Evolutionary conservation across 2,797 vertebrate species (phyloP), one percentile per base, ranked within the genome.

Genomic region (Numenius phaeopus): DNA sequence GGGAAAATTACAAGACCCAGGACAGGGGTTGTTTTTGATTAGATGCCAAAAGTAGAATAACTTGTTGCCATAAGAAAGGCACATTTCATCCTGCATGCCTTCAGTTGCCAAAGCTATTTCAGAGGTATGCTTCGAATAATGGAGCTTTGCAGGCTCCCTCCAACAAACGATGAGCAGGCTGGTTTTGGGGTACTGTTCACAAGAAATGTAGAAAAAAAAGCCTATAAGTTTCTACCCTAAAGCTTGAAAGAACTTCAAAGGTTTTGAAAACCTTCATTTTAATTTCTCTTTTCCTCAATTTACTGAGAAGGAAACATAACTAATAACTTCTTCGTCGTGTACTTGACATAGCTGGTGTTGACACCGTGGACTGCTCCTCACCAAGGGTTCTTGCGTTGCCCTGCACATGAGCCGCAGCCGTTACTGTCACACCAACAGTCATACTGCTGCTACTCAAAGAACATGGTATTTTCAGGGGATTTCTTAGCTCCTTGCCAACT

Each of bases 171-270:
- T 15, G 11, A 9, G 6, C 8, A 39, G 10, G 26, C 24, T 77
- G 40, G 0, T 55, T 83, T 77, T 47, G 30, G 7, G 6, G 2
- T 37, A 5, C 16, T 3, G 27, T 61, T 70, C 13, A 50, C 2
- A 59, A 70, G 22, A 70, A 78, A 67, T 21, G 7, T 4, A 29
- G 11, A 15, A 32, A 57, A 46, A 34, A 20, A 3, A 18, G 15
- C 2, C 11, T 37, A 2, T 3, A 0, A 55, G 5, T 29, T 26
- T 78, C 32, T 84, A 8, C 8, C 9, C 6, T 64, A 62, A 58
- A 47, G 26, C 4, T 47, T 37, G 26, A 37, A 69, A 61, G 6
- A 69, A 29, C 4, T 17, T 69, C 2, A 44, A 22, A 7, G 5
- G 8, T 18, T 86, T 87, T 49, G 24, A 69, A 89, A 59, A 26